Base-by-base conservation (phyloP, 2,888 invertebrate species). In the Malacosoma neustria region DNA sequence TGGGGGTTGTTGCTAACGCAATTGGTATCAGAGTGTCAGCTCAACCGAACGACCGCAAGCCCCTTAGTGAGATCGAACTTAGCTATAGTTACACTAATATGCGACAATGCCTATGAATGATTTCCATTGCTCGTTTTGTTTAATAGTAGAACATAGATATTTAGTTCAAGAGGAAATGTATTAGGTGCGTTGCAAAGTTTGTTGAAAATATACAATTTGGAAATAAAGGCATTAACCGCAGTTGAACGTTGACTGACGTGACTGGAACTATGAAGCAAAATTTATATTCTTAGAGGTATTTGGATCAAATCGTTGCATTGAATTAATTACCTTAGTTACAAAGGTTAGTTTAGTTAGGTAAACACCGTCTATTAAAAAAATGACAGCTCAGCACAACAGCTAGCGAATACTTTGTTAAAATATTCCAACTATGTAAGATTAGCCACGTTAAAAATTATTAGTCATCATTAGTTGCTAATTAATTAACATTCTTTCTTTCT, bases 1-100 rank as follows among this genome's bases (percentile, higher is more conserved):
- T 39, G 39, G 38, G 31, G 41, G 43, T 46, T 36, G 43, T 45
- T 36, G 36, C 45, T 57, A 51, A 52, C 43, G 53, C 43, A 52
- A 50, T 61, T 49, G 55, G 51, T 57, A 57, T 56, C 57, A 62
- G 57, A 59, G 57, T 58, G 60, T 48, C 60, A 57, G 52, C 39
- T 49, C 40, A 51, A 51, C 49, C 45, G 50, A 52, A 46, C 36
- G 49, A 46, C 64, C 61, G 44, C 61, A 60, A 49, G 39, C 49
- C 44, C 41, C 52, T 55, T 51, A 51, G 45, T 46, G 40, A 34
- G 36, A 46, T 41, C 47, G 50, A 56, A 53, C 58, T 52, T 48
- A 51, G 47, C 47, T 49, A 48, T 49, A 41, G 46, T 32, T 46
- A 36, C 38, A 43, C 48, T 40, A 42, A 46, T 45, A 46, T 44